A percentile compares a stretch with the other conserved stretches of the same genome.
phyloP scores from a whole-genome alignment of 2,797 vertebrate genomes.

The Novumbra hubbsi region DNA sequence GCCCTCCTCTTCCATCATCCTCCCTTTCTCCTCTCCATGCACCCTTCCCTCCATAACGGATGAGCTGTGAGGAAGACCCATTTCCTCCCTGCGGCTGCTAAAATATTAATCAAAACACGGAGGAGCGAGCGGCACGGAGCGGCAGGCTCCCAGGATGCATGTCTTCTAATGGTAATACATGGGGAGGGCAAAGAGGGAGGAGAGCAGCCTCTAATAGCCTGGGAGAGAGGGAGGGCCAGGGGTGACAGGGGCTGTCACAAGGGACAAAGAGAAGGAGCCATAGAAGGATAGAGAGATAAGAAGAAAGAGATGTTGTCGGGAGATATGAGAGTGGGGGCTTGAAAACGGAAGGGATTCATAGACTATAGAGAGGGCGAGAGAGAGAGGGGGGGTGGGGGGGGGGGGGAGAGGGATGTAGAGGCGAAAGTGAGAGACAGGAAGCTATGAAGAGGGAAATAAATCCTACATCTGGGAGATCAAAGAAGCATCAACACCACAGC shows the following conservation, averaged over 20 bases:
- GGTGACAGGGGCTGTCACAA: conserved; percentile 72
- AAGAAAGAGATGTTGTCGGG: conserved; percentile 51
- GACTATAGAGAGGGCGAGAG: conserved; percentile 72
- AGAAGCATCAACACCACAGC: conserved; percentile 44
- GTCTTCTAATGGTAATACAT: conserved; percentile 92
- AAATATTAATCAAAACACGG: conserved; percentile 98
- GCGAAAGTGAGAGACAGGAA: conserved; percentile 39
- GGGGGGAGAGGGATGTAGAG: conserved; percentile 51
- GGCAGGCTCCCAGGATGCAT: conserved; percentile 84
- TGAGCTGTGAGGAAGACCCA: conserved; percentile 91
- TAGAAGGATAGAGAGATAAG: conserved; percentile 53
- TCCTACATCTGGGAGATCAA: conserved; percentile 55
- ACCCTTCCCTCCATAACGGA: conserved; percentile 83
- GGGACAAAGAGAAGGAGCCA: conserved; percentile 47
- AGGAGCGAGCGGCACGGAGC: conserved; percentile 80
- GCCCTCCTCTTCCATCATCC: conserved; percentile 59
- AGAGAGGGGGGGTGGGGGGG: conserved; percentile 56
- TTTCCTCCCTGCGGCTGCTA: conserved; percentile 92
- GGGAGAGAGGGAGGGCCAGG: conserved; percentile 74
- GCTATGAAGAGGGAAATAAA: conserved; percentile 32
- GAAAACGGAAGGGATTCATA: conserved; percentile 46
- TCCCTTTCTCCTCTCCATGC: conserved; percentile 68
- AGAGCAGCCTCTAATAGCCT: conserved; percentile 85
- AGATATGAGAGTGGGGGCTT: conserved; percentile 33
- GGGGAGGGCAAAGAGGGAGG: conserved; percentile 81